Conservation (phyloP, 2,797 vertebrate species). For the Microctenopoma lineatum region DNA sequence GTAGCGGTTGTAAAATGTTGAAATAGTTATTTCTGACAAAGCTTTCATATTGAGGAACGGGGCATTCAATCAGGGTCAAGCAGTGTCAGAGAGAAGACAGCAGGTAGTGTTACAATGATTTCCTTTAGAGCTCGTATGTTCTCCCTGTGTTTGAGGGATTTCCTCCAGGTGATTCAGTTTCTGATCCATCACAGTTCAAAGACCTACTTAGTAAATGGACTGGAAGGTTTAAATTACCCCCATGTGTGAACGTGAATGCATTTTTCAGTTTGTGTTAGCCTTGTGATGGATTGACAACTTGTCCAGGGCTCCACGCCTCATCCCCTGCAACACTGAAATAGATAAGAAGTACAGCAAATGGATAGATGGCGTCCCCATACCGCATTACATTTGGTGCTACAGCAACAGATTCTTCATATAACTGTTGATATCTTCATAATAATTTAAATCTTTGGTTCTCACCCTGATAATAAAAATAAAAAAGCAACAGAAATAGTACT, state of each 20-base stretch:
- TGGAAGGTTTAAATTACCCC: neutral
- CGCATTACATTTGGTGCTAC: slow-evolving; percentile 12
- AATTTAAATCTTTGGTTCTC: slow-evolving; percentile 2
- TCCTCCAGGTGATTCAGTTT: slow-evolving; percentile 16
- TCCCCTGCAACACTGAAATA: slow-evolving; percentile 24
- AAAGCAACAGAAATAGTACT: slow-evolving; percentile 1
- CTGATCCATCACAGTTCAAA: slow-evolving; percentile 7
- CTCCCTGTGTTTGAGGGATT: neutral
- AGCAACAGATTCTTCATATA: slow-evolving; percentile 6
- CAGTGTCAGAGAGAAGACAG: neutral
- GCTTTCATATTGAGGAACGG: neutral
- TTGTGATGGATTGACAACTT: slow-evolving; percentile 34
- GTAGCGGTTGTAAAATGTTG: slow-evolving; percentile 2
- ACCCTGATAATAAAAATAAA: slow-evolving; percentile 13
- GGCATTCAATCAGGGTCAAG: neutral
- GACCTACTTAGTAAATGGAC: neutral
- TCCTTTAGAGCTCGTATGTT: neutral
- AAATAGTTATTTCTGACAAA: slow-evolving; percentile 1
- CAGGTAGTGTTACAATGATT: neutral
- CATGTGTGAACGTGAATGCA: neutral
- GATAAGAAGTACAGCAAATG: slow-evolving; percentile 25
- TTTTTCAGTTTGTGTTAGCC: slow-evolving; percentile 19
- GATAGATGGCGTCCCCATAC: slow-evolving; percentile 12
- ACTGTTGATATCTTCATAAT: no score
- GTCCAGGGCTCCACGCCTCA: slow-evolving; percentile 1